phyloP scores from a whole-genome alignment of 2,113 vertebrate species.

The Cariama cristata region DNA sequence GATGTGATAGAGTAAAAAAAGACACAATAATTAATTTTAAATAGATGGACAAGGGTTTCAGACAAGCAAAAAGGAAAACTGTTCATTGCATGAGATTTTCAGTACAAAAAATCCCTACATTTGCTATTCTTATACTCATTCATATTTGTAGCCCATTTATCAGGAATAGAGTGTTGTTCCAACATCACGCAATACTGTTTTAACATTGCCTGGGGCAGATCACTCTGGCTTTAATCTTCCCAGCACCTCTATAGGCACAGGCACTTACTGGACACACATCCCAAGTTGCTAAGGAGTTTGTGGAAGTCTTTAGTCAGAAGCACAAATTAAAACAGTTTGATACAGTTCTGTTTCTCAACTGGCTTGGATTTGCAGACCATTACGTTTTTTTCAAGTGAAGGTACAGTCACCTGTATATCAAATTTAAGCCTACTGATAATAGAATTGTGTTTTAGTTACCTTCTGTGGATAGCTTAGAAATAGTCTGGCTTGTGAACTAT shows the following conservation, averaged over 20 bases:
- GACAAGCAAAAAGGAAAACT: background rate
- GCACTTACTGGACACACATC: background rate
- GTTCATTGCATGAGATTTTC: background rate
- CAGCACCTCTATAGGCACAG: background rate
- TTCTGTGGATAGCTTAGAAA: background rate
- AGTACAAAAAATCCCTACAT: background rate
- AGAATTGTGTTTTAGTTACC: background rate
- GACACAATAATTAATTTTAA: background rate
- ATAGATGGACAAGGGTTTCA: background rate
- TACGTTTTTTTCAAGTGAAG: background rate
- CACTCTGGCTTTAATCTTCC: background rate
- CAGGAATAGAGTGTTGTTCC: background rate
- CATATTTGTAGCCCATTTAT: background rate
- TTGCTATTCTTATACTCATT: background rate
- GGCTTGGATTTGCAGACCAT: background rate
- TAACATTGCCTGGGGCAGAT: background rate
- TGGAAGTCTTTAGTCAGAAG: background rate
- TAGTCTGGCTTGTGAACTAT: background rate
- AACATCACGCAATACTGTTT: background rate
- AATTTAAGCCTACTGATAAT: background rate
- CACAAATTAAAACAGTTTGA: background rate
- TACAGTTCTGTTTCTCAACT: background rate
- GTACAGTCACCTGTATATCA: background rate
- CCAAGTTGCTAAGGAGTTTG: background rate
- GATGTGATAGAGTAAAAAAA: background rate